Conservation (phyloP, 2,113 vertebrate species). For the Tragelaphus scriptus region DNA sequence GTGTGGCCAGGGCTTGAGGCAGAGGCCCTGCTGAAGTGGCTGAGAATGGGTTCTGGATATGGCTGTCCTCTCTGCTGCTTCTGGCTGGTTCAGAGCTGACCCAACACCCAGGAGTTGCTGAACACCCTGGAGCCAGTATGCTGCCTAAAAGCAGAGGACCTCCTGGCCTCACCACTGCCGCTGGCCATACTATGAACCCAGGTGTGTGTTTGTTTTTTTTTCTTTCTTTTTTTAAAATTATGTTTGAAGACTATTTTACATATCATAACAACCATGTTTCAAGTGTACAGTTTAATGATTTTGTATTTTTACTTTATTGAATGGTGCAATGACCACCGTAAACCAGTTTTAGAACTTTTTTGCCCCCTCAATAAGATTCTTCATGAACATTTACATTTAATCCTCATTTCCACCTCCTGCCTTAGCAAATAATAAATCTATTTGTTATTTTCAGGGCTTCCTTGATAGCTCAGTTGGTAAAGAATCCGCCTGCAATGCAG, state of each 20-base stretch:
- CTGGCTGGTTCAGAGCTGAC: background rate
- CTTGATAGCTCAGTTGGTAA: background rate
- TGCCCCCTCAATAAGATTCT: background rate
- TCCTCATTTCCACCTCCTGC: background rate
- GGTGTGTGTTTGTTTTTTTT: too few species aligned
- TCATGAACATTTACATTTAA: background rate
- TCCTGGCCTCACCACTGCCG: accelerated
- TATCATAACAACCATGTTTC: background rate
- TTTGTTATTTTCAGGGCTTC: background rate
- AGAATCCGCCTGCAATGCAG: background rate
- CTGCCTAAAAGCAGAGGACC: background rate
- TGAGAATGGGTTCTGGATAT: background rate
- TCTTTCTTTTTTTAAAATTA: background rate
- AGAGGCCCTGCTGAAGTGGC: background rate
- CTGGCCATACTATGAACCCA: background rate
- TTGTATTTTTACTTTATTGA: background rate
- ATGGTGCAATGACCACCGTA: accelerated
- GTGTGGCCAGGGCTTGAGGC: background rate
- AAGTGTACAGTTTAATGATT: background rate
- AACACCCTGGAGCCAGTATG: background rate
- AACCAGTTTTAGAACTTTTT: background rate
- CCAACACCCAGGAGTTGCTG: background rate
- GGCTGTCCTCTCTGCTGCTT: background rate
- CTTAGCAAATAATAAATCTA: background rate
- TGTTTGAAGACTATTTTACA: background rate